Evolutionary conservation across 2,888 invertebrate genomes (phyloP).

Genomic region (Zaprionus bogoriensis): DNA sequence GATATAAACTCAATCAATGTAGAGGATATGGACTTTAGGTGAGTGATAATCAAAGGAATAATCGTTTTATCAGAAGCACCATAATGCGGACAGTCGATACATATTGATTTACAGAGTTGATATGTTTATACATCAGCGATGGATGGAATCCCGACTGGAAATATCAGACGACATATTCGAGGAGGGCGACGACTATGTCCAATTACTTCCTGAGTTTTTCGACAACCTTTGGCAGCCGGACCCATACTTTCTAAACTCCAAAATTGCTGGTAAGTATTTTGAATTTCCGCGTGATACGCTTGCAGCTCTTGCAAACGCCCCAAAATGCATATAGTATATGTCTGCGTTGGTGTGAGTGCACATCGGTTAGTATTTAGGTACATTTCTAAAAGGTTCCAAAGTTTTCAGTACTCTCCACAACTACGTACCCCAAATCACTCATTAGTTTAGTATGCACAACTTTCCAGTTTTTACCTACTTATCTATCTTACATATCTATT

Average conservation of each 20-base stretch:
- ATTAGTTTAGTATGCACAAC: constrained; percentile 5
- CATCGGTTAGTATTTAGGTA: constrained; percentile 14
- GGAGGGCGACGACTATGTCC: constrained; percentile 91
- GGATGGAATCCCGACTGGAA: constrained; percentile 90
- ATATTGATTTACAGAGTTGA: constrained; percentile 86
- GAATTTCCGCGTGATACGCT: neutral
- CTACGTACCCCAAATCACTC: neutral
- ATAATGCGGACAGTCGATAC: constrained; percentile 51
- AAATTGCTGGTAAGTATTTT: constrained; percentile 88
- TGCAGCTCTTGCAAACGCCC: neutral
- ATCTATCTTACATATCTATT: constrained; percentile 17
- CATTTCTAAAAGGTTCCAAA: constrained; percentile 9
- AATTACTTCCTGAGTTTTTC: constrained; percentile 90
- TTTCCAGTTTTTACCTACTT: neutral
- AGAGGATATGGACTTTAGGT: constrained; percentile 95
- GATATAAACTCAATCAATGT: constrained; percentile 94
- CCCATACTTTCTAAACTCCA: constrained; percentile 92
- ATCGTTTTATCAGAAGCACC: constrained; percentile 1
- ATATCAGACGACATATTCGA: constrained; percentile 91
- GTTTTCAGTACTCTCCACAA: neutral
- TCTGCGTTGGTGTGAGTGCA: constrained; percentile 3
- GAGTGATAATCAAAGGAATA: constrained; percentile 66
- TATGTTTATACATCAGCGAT: constrained; percentile 92
- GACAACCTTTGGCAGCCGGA: constrained; percentile 95
- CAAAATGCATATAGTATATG: neutral